phyloP scores from a whole-genome alignment of 2,113 vertebrate genomes.

The Zosterops japonicus region DNA sequence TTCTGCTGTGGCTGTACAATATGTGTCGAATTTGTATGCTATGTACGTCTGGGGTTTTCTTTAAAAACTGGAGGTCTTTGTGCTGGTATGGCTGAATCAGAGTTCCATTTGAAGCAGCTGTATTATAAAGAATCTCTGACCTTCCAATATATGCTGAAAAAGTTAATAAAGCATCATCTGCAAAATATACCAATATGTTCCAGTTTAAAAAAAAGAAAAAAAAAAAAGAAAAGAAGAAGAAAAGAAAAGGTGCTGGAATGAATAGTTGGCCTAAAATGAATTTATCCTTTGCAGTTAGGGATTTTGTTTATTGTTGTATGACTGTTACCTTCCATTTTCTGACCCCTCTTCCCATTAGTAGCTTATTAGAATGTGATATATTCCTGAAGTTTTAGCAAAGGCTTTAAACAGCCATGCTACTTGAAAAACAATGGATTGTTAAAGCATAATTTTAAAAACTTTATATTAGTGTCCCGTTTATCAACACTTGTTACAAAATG shows the following conservation, averaged over 20 bases:
- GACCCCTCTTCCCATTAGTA: neutral
- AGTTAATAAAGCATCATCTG: conserved; percentile 39
- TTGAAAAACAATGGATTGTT: conserved; percentile 14
- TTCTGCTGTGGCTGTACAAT: conserved; percentile 53
- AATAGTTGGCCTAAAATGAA: neutral
- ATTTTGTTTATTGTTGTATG: conserved; percentile 35
- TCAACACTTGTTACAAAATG: conserved; percentile 37
- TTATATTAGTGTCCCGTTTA: conserved; percentile 18
- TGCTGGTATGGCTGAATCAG: conserved; percentile 39
- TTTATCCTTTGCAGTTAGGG: conserved; percentile 19
- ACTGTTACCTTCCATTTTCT: conserved; percentile 9
- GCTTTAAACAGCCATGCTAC: conserved; percentile 43
- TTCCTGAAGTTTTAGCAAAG: conserved; percentile 13
- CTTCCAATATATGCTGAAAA: conserved; percentile 35
- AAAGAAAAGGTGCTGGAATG: neutral
- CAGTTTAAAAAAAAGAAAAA: neutral
- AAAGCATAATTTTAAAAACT: neutral
- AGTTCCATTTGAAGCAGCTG: conserved; percentile 53
- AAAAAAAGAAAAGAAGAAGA: neutral
- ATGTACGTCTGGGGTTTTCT: conserved; percentile 41
- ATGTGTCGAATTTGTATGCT: conserved; percentile 55
- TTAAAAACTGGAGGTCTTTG: conserved; percentile 45
- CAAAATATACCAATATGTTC: conserved; percentile 22
- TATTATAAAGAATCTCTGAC: conserved; percentile 36
- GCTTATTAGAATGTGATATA: neutral